Conservation (phyloP, 2,888 invertebrate species). For the Epinotia bilunana region DNA sequence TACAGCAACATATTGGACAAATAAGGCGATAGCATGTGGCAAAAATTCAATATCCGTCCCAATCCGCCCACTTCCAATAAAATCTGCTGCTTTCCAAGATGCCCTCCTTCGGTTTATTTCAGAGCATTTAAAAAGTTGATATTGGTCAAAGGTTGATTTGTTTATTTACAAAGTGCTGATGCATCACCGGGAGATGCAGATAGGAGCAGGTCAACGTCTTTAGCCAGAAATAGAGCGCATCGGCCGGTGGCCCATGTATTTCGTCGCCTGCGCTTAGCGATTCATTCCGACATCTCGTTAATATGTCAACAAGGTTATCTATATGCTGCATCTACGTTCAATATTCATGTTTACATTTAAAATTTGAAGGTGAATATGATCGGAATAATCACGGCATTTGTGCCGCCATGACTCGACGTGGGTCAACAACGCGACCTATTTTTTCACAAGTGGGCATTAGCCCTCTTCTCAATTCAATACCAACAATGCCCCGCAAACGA, state of each 20-base stretch:
- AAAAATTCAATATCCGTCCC: slow-evolving; percentile 37
- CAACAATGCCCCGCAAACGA: slow-evolving; percentile 61
- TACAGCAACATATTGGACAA: slow-evolving; percentile 44
- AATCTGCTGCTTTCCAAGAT: slow-evolving; percentile 5
- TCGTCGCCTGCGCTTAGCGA: slow-evolving; percentile 73
- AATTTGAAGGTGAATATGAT: slow-evolving; percentile 38
- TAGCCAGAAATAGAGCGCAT: slow-evolving; percentile 72
- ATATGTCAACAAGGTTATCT: slow-evolving; percentile 79
- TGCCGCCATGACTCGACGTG: slow-evolving; percentile 55
- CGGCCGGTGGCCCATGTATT: slow-evolving; percentile 73
- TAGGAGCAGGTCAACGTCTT: slow-evolving; percentile 78
- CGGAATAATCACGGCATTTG: slow-evolving; percentile 34
- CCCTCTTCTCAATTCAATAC: slow-evolving; percentile 69
- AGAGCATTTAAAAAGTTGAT: slow-evolving; percentile 34
- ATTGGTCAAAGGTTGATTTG: slow-evolving; percentile 45
- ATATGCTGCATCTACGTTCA: slow-evolving; percentile 65
- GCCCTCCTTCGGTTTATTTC: slow-evolving; percentile 15
- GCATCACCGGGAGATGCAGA: slow-evolving; percentile 62
- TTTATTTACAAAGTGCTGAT: slow-evolving; percentile 58
- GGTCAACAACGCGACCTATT: slow-evolving; percentile 77
- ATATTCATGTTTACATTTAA: slow-evolving; percentile 60
- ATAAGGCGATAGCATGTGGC: slow-evolving; percentile 39
- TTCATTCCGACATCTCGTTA: slow-evolving; percentile 75
- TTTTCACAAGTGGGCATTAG: slow-evolving; percentile 62
- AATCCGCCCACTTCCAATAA: slow-evolving; percentile 20